Evolutionary conservation across 2,888 invertebrate genomes (phyloP), one percentile per base, ranked within the genome.

Genomic region (Caenorhabditis uteleia): DNA sequence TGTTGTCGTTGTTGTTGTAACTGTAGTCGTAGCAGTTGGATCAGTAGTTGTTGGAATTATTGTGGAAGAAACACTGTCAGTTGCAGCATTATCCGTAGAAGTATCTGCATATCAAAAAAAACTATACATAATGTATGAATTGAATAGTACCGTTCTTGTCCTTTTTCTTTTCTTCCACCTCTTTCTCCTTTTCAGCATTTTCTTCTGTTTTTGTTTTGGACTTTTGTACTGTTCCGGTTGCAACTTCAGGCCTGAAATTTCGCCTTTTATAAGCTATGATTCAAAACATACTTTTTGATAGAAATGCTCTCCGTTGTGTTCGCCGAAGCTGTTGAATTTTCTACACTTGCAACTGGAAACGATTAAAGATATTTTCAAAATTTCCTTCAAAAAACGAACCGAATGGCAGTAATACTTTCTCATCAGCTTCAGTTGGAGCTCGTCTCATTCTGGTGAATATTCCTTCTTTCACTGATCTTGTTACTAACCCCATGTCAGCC

Each of bases 181-280:
- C 64, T 21, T 51, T 40, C 42, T 53, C 43, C 27, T 61, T 65
- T 40, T 68, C 58, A 1, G 48, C 62, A 25, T 70, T 68, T 34
- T 53, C 50, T 40, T 66, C 61, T 0, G 70, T 62, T 40, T 70
- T 71, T 12, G 62, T 68, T 18, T 71, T 64, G 12, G 36, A 36
- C 36, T 66, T 66, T 33, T 47, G 46, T 2, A 46, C 47, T 20
- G 42, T 58, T 44, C 68, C 71, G 14, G 45, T 53, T 4, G 71
- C 66, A 18, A 60, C 65, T 57, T 71, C 68, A 10, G 68, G 68
- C 46, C 70, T 70, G 27, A 40, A 68, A 45, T 27, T 8, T 38
- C 38, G 14, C n/a, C n/a, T n/a, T 29, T 10, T 16, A 14, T 4
- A 36, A 40, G 25, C 18, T n/a, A 20, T 8, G 18, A 23, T 21